These are phyloP conservation scores for Pectinophora gossypiella DNA, from an alignment of 1,140 invertebrate species.

Conservation along the genomic window DNA sequence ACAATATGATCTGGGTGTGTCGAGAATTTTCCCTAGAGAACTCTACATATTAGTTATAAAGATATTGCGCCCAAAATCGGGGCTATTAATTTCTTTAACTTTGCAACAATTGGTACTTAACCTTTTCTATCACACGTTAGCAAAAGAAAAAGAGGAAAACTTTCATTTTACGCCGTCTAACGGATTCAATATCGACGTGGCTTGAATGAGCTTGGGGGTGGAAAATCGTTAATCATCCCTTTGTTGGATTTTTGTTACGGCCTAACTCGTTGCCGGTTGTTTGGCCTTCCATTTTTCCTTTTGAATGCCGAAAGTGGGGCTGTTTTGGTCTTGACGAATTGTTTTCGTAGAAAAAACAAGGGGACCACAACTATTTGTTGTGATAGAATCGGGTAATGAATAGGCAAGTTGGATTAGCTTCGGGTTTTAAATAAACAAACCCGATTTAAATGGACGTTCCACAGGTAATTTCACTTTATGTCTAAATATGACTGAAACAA, in stretches of 20 bases:
- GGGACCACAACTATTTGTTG: background rate
- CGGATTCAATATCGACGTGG: constrained; percentile 72
- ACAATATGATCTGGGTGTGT: too few relatives aligned
- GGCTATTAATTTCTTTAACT: too few relatives aligned
- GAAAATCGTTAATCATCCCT: constrained; percentile 74
- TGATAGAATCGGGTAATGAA: too few relatives aligned
- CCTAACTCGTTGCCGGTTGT: constrained; percentile 72
- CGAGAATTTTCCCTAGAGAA: too few relatives aligned
- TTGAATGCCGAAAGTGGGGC: constrained; percentile 49
- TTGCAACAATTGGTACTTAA: background rate
- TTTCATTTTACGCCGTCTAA: constrained; percentile 71
- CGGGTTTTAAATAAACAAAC: too few relatives aligned
- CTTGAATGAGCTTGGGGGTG: constrained; percentile 70
- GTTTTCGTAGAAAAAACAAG: constrained; percentile 60
- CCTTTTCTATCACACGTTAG: constrained; percentile 27
- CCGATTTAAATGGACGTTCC: too few relatives aligned
- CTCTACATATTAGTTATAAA: too few relatives aligned
- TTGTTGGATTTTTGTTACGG: constrained; percentile 74
- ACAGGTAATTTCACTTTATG: too few relatives aligned
- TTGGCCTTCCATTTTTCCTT: constrained; percentile 69
- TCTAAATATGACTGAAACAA: too few relatives aligned
- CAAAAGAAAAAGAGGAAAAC: constrained; percentile 59
- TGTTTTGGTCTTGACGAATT: constrained; percentile 64
- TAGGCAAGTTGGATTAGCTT: too few relatives aligned
- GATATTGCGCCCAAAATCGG: too few relatives aligned